Base-by-base conservation (phyloP, 1,140 invertebrate genomes). In the Rhopalosiphum maidis region DNA sequence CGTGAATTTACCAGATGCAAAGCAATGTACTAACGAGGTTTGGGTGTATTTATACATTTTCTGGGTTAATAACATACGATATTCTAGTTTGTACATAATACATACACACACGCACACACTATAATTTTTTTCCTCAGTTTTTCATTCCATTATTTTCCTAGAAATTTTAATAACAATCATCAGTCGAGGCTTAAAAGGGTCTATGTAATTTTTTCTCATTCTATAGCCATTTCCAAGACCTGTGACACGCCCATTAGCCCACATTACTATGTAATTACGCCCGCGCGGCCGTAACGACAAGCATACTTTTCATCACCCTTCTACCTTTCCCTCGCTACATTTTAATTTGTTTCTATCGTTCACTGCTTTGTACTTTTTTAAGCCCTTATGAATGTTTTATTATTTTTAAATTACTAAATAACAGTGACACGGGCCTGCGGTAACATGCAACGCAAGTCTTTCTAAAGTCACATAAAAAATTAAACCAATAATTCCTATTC, bases 81-180 rank as follows among this genome's bases (percentile, higher is more conserved):
- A 55, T 54, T 55, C 48, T 25, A 37, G 35, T 55, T 37, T 23
- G n/a, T 51, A 46, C 77, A 82, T 35, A 82, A 82, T n/a, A 87
- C 21, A n/a, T 35, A 22, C 6, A 48, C 21, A 51, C 30, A 48
- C 3, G n/a, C 48, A 9, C 48, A 11, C 35, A 46, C 55, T 8
- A 7, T 91, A 91, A 91, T 91, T 91, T 91, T 18, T 30, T 35
- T 48, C 21, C 8, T 7, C 30, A 2, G 35, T 90, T 90, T 60
- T 90, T 68, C 30, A 21, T 46, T 48, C 90, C 55, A 91, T 77
- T 91, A 43, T 77, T 91, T 77, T 82, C 37, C 30, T 35, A 48
- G 55, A 91, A 77, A 77, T n/a, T 77, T 11, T 91, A 91, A 91
- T 91, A 91, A 91, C 43, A 91, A 91, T 91, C 90, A 77, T 91